A percentile compares a stretch with the other conserved stretches of the same genome.
phyloP scores from a whole-genome alignment of 2,113 vertebrate genomes.

The Apteryx owenii region DNA sequence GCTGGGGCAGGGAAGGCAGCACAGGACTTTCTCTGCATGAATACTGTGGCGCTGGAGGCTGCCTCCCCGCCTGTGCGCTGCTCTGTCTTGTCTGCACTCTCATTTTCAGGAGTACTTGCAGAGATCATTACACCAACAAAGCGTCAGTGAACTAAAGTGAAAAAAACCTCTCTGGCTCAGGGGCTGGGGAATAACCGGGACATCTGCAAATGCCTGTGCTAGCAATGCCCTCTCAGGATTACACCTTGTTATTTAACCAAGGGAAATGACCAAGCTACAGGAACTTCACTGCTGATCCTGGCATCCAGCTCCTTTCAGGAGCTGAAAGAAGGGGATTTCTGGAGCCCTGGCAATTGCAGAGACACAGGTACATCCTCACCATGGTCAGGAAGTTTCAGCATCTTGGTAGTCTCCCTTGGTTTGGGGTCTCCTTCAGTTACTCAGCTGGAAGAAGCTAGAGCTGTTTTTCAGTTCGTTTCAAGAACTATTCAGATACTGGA shows the following conservation, averaged over 20 bases:
- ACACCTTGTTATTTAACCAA: not conserved
- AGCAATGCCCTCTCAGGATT: not conserved
- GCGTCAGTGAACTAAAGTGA: not conserved
- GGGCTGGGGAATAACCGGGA: not conserved
- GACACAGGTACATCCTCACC: not conserved
- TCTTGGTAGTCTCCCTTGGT: not conserved
- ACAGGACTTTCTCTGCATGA: not conserved
- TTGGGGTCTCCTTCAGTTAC: not conserved
- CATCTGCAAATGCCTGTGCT: not conserved
- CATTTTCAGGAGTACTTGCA: not conserved
- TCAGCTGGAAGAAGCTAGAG: not conserved
- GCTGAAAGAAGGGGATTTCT: not conserved
- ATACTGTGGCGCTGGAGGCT: not conserved
- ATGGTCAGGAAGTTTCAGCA: not conserved
- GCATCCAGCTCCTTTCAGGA: not conserved
- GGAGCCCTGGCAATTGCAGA: not conserved
- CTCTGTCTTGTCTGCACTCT: not conserved
- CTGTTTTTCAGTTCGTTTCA: not conserved
- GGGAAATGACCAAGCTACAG: not conserved
- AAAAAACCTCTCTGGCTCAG: not conserved
- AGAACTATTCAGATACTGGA: not conserved
- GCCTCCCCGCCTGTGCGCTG: not conserved
- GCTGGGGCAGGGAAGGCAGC: not conserved
- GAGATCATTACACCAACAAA: not conserved
- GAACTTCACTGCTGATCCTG: not conserved